These are phyloP conservation scores for Malurus melanocephalus DNA, from an alignment of 2,113 vertebrate species.

Conservation along the genomic window DNA sequence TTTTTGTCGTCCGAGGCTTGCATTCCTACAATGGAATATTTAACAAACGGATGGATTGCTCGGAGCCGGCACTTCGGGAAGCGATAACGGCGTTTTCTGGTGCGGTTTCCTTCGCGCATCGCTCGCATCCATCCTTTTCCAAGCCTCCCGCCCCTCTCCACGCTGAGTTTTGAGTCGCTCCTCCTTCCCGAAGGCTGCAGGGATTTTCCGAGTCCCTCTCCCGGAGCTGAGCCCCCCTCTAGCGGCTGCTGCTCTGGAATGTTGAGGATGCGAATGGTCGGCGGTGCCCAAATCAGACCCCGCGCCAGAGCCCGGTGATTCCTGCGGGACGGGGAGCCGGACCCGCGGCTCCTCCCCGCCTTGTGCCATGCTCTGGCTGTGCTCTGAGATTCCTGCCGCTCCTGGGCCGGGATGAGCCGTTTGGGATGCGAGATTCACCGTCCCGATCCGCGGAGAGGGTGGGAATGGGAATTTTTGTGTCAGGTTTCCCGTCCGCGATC, in stretches of 20 bases:
- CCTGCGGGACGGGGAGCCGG: neutral
- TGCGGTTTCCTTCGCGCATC: neutral
- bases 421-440: neutral
- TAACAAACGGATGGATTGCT: neutral
- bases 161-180: accelerated
- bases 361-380: accelerated
- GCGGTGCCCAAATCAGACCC: neutral
- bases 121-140: neutral
- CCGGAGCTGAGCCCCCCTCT: neutral
- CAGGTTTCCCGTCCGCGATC: neutral
- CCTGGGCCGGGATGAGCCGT: neutral
- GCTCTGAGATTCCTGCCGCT: neutral
- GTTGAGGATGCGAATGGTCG: accelerated
- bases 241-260: slow-evolving; percentile 1
- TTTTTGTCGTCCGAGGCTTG: no score
- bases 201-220: neutral
- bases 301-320: neutral
- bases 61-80: neutral
- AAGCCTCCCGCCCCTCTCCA: neutral
- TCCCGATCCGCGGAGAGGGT: neutral
- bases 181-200: neutral
- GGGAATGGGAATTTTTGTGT: neutral
- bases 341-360: accelerated
- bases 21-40: neutral
- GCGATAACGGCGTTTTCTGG: accelerated